Percentiles rank a stretch among this genome's conserved stretches.
These are phyloP conservation scores for Xestia rhomboidea DNA, from an alignment of 2,888 invertebrate genomes.

Conservation along the genomic window DNA sequence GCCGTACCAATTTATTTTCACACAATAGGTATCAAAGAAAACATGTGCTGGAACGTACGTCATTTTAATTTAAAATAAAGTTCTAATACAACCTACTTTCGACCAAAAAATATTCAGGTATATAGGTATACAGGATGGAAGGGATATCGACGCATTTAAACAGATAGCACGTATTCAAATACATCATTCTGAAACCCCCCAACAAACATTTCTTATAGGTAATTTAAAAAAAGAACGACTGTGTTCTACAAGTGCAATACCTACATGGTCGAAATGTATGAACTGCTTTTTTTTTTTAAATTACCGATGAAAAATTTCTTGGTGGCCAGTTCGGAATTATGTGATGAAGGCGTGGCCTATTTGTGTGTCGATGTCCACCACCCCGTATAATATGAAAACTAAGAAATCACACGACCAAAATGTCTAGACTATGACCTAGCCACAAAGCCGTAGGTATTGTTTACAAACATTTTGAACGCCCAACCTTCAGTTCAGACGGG, in stretches of 20 bases:
- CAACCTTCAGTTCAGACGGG: conserved; percentile 62
- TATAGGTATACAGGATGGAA: background rate
- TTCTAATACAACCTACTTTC: background rate
- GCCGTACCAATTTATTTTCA: background rate
- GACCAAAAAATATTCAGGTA: background rate
- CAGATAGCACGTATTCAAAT: background rate
- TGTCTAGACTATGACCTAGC: background rate
- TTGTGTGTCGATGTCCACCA: background rate
- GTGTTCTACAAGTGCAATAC: background rate
- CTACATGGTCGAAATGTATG: background rate
- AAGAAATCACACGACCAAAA: background rate
- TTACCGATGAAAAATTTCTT: background rate
- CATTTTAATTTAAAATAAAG: conserved; percentile 3
- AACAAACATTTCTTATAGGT: no score
- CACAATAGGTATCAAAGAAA: background rate
- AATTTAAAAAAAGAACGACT: no score
- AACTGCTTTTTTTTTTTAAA: background rate
- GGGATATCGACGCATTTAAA: background rate
- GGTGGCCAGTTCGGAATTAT: background rate
- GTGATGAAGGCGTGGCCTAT: background rate
- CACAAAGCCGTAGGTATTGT: conserved; percentile 35
- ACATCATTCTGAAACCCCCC: no score
- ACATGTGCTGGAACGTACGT: background rate
- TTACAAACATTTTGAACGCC: conserved; percentile 25
- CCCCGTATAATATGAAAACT: background rate